phyloP scores from a whole-genome alignment of 2,888 invertebrate genomes.

The Gnatocerus cornutus region DNA sequence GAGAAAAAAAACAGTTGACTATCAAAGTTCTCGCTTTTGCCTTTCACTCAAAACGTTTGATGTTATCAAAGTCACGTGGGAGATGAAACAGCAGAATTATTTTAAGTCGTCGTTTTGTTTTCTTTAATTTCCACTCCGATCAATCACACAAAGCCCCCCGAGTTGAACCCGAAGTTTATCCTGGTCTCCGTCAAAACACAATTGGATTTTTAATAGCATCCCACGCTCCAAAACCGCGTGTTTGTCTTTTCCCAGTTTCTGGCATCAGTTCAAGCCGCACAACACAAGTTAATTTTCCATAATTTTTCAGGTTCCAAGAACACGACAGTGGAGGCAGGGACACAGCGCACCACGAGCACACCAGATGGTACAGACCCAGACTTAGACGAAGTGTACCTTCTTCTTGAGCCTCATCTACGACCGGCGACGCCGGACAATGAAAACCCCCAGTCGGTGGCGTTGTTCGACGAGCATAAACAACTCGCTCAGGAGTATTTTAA shows the following conservation, averaged over 20 bases:
- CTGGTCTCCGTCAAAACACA: conserved; percentile 36
- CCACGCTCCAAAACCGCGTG: conserved; percentile 24
- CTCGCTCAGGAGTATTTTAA: conserved; percentile 91
- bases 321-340: conserved; percentile 62
- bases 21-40: no score
- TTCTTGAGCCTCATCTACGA: conserved; percentile 86
- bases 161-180: conserved; percentile 22
- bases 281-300: conserved; percentile 34
- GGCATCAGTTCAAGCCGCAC: conserved; percentile 43
- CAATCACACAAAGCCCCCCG: not conserved
- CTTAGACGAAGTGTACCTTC: conserved; percentile 82
- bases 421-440: conserved; percentile 88
- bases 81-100: no score
- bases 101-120: no score
- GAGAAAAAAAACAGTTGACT: no score
- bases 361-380: conserved; percentile 69
- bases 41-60: no score
- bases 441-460: conserved; percentile 85
- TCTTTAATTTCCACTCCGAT: no score
- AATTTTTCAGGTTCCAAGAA: conserved; percentile 60
- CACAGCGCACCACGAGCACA: conserved; percentile 62
- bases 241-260: conserved; percentile 43
- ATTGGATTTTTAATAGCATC: conserved; percentile 30
- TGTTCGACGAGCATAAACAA: conserved; percentile 92
- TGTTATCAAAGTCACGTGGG: no score